These are phyloP conservation scores for Macheiramphus alcinus DNA, from an alignment of 2,113 vertebrate genomes.

Conservation along the genomic window DNA sequence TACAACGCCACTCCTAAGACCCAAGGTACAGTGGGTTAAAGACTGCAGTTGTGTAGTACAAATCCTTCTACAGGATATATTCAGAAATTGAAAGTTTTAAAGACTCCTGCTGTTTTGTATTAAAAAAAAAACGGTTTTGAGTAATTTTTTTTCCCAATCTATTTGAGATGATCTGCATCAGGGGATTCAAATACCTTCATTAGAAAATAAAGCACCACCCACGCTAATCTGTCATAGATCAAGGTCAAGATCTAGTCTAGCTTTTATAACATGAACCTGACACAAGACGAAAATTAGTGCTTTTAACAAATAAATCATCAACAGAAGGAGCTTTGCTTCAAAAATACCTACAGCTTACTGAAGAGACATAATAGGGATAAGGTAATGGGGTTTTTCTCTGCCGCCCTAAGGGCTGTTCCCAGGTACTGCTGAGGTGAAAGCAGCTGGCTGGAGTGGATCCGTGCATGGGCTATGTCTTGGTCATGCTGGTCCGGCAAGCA, in stretches of 20 bases:
- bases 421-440: not conserved
- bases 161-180: not conserved
- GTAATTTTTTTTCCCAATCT: not conserved
- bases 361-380: not conserved
- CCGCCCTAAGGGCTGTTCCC: not conserved
- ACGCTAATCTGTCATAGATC: not conserved
- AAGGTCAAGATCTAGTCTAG: not conserved
- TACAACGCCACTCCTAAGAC: not conserved
- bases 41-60: not conserved
- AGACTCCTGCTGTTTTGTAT: not conserved
- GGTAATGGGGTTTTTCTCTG: not conserved
- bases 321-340: not conserved
- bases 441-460: fast-evolving
- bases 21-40: not conserved
- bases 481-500: not conserved
- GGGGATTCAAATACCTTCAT: not conserved
- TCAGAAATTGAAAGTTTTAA: not conserved
- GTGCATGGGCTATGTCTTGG: fast-evolving
- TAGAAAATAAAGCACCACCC: not conserved
- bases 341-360: not conserved
- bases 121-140: not conserved
- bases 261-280: not conserved
- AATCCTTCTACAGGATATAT: not conserved
- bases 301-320: not conserved
- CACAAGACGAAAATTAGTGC: not conserved